Conservation (phyloP, 1,140 invertebrate genomes). For the Sitophilus oryzae region DNA sequence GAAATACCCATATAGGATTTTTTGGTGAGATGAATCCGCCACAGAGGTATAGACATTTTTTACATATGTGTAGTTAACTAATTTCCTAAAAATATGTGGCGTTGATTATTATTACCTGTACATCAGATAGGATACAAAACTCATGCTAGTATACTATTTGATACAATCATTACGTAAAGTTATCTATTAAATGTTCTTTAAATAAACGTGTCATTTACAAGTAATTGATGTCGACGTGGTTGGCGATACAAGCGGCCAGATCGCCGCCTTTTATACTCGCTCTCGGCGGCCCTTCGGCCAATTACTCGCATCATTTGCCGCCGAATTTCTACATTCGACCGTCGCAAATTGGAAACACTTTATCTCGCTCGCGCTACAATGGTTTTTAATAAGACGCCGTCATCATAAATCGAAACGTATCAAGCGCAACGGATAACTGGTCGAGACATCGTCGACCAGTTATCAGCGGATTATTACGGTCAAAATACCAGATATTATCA, state of each 20-base stretch:
- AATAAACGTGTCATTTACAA: not conserved
- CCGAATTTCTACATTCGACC: not conserved
- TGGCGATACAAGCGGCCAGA: not conserved
- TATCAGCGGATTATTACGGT: not conserved
- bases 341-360: constrained; percentile 18
- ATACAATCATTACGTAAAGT: no score
- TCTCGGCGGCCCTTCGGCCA: not conserved
- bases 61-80: no score
- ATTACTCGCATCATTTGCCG: not conserved
- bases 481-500: not conserved
- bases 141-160: no score
- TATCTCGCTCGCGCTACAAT: constrained; percentile 31
- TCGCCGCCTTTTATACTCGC: not conserved
- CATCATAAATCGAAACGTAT: constrained; percentile 24
- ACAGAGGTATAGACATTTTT: no score
- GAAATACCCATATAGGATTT: no score
- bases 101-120: no score
- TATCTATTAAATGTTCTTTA: no score
- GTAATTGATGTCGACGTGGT: not conserved
- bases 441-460: constrained; percentile 4
- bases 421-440: constrained; percentile 10
- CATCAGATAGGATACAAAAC: no score
- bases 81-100: no score
- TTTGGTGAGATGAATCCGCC: no score
- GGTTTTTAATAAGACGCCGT: constrained; percentile 28